Conservation (phyloP, 2,888 invertebrate genomes). For the Schizotus pectinicornis region DNA sequence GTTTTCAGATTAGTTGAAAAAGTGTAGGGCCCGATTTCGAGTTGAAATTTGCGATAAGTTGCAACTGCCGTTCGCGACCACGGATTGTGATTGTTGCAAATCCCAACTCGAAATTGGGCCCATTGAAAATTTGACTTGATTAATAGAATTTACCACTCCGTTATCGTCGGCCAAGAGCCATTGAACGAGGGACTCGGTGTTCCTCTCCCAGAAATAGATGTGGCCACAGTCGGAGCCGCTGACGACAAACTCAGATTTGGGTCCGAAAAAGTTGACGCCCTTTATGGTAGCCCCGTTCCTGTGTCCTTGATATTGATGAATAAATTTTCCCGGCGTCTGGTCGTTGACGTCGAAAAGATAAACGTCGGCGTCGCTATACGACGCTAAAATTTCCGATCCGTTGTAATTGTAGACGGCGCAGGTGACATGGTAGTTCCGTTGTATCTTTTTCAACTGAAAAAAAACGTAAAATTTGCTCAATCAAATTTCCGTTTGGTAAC, state of each 20-base stretch:
- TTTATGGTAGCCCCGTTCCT: constrained; percentile 76
- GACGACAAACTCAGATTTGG: constrained; percentile 86
- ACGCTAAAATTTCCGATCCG: constrained; percentile 90
- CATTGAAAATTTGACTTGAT: no score
- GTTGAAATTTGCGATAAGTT: no score
- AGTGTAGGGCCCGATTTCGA: no score
- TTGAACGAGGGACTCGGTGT: constrained; percentile 87
- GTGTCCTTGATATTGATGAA: constrained; percentile 65
- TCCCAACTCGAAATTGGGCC: no score
- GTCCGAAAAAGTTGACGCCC: constrained; percentile 93
- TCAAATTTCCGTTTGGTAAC: background rate
- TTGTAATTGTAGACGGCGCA: constrained; percentile 91
- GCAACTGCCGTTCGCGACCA: no score
- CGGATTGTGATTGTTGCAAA: no score
- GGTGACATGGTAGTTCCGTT: constrained; percentile 71
- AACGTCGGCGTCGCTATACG: constrained; percentile 92
- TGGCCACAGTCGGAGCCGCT: constrained; percentile 95
- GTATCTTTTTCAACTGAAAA: constrained; percentile 4
- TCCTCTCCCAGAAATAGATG: constrained; percentile 88
- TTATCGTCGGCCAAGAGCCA: constrained; percentile 81
- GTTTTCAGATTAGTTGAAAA: no score
- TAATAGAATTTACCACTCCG: constrained; percentile 81
- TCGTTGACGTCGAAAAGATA: constrained; percentile 80
- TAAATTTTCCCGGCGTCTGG: constrained; percentile 60
- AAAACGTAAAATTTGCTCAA: background rate